Percentiles rank a stretch among this genome's conserved stretches.
Evolutionary conservation across 2,113 vertebrate genomes (phyloP).

Genomic region (Hemibagrus wyckioides): DNA sequence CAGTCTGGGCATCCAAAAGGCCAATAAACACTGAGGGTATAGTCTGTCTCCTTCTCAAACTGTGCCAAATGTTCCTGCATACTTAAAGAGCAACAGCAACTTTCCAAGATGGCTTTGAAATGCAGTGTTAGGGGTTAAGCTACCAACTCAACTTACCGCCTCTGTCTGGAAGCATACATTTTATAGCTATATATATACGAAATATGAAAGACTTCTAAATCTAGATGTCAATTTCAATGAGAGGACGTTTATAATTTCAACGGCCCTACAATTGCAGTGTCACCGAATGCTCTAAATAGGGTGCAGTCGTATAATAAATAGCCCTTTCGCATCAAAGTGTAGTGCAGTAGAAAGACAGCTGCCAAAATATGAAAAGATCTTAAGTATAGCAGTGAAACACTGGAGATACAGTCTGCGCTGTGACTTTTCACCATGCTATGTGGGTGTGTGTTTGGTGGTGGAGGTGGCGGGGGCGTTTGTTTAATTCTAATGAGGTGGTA

Average conservation of each 20-base stretch:
- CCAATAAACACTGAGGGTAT: slow-evolving; percentile 44
- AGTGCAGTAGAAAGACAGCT: slow-evolving; percentile 1
- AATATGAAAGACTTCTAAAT: slow-evolving; percentile 20
- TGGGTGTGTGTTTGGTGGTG: background rate
- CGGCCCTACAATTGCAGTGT: background rate
- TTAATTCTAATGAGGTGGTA: slow-evolving; percentile 44
- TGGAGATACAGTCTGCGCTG: background rate
- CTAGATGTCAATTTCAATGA: background rate
- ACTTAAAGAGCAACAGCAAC: slow-evolving; percentile 14
- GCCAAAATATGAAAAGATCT: slow-evolving; percentile 24
- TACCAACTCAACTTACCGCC: background rate
- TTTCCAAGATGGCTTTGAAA: slow-evolving; percentile 22
- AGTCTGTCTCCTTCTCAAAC: slow-evolving; percentile 22
- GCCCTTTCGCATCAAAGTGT: slow-evolving; percentile 4
- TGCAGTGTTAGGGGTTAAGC: background rate
- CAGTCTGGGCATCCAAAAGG: slow-evolving; percentile 35
- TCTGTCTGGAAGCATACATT: background rate
- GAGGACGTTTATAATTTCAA: background rate
- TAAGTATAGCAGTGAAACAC: slow-evolving; percentile 24
- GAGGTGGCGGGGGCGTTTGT: slow-evolving; percentile 30
- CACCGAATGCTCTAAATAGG: background rate
- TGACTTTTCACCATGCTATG: slow-evolving; percentile 13
- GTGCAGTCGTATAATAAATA: background rate
- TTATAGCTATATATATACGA: slow-evolving; percentile 23
- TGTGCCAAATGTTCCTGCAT: slow-evolving; percentile 32